These are phyloP conservation scores for Phoronis australis DNA, from an alignment of 2,888 invertebrate species.

Conservation along the genomic window DNA sequence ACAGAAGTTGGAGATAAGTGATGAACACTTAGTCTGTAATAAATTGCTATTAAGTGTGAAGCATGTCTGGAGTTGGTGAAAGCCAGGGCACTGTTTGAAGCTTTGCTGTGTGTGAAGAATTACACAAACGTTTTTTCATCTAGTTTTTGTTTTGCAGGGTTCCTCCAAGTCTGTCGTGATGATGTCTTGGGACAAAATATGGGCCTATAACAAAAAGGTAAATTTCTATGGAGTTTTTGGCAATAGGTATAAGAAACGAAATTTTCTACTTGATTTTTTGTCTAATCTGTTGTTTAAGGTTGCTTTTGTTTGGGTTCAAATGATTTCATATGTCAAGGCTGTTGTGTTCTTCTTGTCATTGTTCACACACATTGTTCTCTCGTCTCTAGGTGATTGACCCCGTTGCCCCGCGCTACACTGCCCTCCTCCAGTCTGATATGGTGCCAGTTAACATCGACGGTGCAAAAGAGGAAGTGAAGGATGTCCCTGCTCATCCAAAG, in stretches of 20 bases:
- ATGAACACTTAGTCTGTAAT: not conserved
- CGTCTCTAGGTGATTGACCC: slow-evolving; percentile 83
- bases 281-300: too few species aligned
- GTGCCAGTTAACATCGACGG: slow-evolving; percentile 67
- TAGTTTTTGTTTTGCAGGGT: slow-evolving; percentile 60
- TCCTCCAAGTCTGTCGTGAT: slow-evolving; percentile 94
- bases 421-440: slow-evolving; percentile 60
- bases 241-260: too few species aligned
- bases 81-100: too few species aligned
- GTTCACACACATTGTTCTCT: not conserved
- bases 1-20: not conserved
- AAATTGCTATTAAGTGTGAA: not conserved
- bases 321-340: not conserved
- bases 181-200: slow-evolving; percentile 99
- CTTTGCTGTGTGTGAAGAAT: too few species aligned
- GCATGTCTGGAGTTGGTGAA: too few species aligned
- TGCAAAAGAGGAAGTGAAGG: slow-evolving; percentile 59
- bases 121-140: not conserved
- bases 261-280: too few species aligned
- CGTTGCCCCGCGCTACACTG: slow-evolving; percentile 86
- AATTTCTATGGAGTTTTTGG: too few species aligned
- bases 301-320: too few species aligned
- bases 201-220: slow-evolving; percentile 98
- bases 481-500: slow-evolving; percentile 84
- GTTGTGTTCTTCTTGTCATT: too few species aligned